Evolutionary conservation across 2,113 vertebrate genomes (phyloP), one percentile per base, ranked within the genome.

Genomic region (Nanger granti): DNA sequence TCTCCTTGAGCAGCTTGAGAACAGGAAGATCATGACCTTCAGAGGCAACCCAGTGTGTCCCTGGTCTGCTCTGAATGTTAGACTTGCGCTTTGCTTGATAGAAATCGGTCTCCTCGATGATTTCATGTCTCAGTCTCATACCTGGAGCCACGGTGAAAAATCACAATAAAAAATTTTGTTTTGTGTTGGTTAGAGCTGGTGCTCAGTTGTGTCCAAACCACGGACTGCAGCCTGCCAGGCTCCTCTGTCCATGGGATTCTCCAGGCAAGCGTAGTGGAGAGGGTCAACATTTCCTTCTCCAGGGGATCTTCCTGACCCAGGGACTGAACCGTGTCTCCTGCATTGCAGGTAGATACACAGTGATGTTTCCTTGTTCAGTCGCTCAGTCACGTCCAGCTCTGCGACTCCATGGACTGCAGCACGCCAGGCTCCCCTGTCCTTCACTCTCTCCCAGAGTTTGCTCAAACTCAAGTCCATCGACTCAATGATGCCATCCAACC

Each of bases 301-400:
- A 66, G 31, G 64, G 2, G 31, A 8, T 18, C 64, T 34, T 66
- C 64, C 64, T 4, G 15, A 18, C 15, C 31, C 64, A 66, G 7
- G 31, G 17, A n/a, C 0, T 66, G 64, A 66, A n/a, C 31, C 2
- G 1, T 8, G 8, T 34, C 31, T 66, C 64, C 64, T 7, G 7
- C 7, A 1, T 15, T n/a, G 31, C 7, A 66, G 64, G 31, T 7
- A n/a, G 64, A 66, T 18, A 8, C 64, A 66, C 31, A 18, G 0
- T n/a, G 64, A 66, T 18, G 64, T 8, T n/a, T n/a, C 15, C 0
- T n/a, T 18, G 31, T 0, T 34, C 64, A 8, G 3, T 2, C 7
- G 2, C 64, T 66, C 64, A 66, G 31, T 8, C 64, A 4, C 15
- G 0, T 66, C 64, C 31, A 34, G 8, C 15, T 66, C 64, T 18